Evolutionary conservation across 1,140 invertebrate species (phyloP).

Genomic region (Drosophila punjabiensis): DNA sequence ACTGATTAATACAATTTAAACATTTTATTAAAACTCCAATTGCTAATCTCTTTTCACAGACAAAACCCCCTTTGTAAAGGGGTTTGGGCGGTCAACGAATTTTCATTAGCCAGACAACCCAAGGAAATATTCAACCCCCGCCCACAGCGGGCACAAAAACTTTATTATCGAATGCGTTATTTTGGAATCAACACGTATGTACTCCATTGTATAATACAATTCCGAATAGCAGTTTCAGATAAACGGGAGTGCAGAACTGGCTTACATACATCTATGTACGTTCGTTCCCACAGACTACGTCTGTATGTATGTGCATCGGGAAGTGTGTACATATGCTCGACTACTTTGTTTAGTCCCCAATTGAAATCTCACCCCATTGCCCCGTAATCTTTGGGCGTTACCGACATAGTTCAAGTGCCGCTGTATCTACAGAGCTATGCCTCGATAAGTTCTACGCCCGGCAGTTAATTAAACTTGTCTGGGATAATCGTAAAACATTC

Average conservation of each 20-base stretch:
- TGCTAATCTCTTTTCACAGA: neutral
- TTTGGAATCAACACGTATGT: constrained; percentile 38
- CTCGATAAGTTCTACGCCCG: neutral
- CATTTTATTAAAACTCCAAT: neutral
- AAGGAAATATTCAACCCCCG: neutral
- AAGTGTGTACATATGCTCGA: constrained; percentile 41
- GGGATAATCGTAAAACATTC: neutral
- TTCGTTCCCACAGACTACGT: constrained; percentile 2
- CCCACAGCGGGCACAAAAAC: neutral
- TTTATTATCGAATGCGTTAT: neutral
- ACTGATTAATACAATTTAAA: neutral
- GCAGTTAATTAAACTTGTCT: neutral
- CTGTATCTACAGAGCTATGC: neutral
- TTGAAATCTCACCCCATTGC: constrained; percentile 44
- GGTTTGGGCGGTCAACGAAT: constrained; percentile 1
- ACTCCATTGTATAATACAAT: neutral
- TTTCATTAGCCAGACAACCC: constrained; percentile 15
- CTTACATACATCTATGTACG: constrained; percentile 1
- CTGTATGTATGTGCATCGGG: constrained; percentile 34
- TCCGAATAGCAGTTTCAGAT: constrained; percentile 21
- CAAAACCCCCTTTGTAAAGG: neutral
- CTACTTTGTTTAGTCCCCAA: constrained; percentile 50
- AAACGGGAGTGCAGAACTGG: constrained; percentile 9
- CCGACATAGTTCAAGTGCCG: constrained; percentile 28
- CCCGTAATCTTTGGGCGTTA: constrained; percentile 50